phyloP scores from a whole-genome alignment of 2,888 invertebrate species.

The Adela reaumurella region DNA sequence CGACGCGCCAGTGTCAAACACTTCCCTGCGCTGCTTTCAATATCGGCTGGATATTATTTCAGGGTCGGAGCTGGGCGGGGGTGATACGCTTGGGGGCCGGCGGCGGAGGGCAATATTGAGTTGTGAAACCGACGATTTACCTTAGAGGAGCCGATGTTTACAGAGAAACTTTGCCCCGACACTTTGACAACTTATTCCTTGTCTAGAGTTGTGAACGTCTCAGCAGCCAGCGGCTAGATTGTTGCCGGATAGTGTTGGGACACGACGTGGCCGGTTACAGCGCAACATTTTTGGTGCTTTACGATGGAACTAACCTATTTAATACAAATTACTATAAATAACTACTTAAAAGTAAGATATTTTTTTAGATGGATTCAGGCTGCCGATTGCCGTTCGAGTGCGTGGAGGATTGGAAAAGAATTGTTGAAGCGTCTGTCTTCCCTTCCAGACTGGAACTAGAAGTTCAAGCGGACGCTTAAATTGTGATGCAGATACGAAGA shows the following conservation, averaged over 20 bases:
- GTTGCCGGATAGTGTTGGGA: conserved; percentile 25
- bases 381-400: too few species aligned
- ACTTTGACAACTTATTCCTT: conserved; percentile 56
- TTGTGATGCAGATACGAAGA: too few species aligned
- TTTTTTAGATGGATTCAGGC: too few species aligned
- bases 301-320: too few species aligned
- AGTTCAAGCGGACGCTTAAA: too few species aligned
- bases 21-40: conserved; percentile 32
- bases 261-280: conserved; percentile 2
- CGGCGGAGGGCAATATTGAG: conserved; percentile 34
- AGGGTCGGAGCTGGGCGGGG: conserved; percentile 27
- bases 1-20: conserved; percentile 16
- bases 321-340: too few species aligned
- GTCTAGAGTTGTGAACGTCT: conserved; percentile 44
- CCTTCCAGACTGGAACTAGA: too few species aligned
- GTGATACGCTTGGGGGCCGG: neutral
- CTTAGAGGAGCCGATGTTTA: conserved; percentile 44
- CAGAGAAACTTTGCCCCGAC: conserved; percentile 46
- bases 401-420: too few species aligned
- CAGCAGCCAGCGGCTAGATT: conserved; percentile 35
- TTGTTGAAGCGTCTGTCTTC: too few species aligned
- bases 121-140: conserved; percentile 51
- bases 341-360: too few species aligned
- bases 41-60: conserved; percentile 50
- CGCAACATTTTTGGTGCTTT: too few species aligned